phyloP scores from a whole-genome alignment of 2,888 invertebrate genomes.

The Torymus texanus region DNA sequence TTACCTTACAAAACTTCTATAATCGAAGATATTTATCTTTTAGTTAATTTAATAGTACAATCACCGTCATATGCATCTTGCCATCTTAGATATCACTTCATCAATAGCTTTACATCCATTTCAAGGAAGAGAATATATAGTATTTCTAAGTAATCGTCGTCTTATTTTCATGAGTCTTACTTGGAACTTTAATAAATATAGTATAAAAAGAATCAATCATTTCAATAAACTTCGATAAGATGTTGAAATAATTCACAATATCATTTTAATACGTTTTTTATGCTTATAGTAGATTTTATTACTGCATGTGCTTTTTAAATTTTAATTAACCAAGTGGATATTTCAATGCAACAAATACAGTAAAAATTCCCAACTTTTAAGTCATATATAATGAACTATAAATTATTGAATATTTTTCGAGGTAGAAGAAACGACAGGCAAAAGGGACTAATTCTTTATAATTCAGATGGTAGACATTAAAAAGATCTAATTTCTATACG shows the following conservation, averaged over 20 bases:
- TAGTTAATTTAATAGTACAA: conserved; percentile 30
- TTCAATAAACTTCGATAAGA: conserved; percentile 40
- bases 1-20: conserved; percentile 42
- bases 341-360: too few relatives aligned
- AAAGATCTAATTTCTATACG: neutral
- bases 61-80: conserved; percentile 47
- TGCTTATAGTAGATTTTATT: conserved; percentile 20
- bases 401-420: too few relatives aligned
- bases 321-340: neutral
- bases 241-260: neutral
- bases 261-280: conserved; percentile 6
- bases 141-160: conserved; percentile 9
- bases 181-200: conserved; percentile 24
- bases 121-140: conserved; percentile 8
- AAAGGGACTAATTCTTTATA: too few relatives aligned
- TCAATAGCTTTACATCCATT: conserved; percentile 21
- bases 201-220: conserved; percentile 4
- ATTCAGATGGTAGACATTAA: neutral
- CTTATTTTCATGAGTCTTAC: conserved; percentile 46
- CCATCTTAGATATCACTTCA: conserved; percentile 44
- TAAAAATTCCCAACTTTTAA: too few relatives aligned
- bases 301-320: conserved; percentile 30
- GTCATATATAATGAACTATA: too few relatives aligned
- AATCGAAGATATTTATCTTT: conserved; percentile 40
- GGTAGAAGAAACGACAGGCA: too few relatives aligned